Conservation (phyloP, 1,140 invertebrate species). For the Euura lappo region DNA sequence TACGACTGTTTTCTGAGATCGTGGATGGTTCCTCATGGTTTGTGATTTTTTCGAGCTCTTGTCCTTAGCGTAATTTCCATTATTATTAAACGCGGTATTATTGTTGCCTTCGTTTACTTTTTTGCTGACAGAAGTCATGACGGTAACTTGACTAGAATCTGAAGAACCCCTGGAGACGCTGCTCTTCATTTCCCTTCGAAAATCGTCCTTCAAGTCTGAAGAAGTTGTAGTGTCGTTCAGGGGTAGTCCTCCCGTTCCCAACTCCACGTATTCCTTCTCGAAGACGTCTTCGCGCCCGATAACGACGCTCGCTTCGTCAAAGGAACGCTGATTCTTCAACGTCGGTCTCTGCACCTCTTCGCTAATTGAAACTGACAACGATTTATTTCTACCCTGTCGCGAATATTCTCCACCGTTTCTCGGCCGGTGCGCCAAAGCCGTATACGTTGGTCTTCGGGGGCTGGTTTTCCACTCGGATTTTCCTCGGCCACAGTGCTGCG, state of each 20-base stretch:
- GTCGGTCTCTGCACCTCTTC: constrained; percentile 46
- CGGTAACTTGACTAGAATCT: constrained; percentile 52
- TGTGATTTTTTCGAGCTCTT: constrained; percentile 14
- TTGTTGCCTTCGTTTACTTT: constrained; percentile 44
- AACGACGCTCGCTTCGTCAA: background rate
- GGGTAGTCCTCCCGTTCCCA: background rate
- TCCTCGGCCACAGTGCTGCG: constrained; percentile 51
- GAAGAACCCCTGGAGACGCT: constrained; percentile 41
- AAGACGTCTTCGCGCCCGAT: background rate
- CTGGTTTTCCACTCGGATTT: constrained; percentile 33
- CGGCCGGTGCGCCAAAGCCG: constrained; percentile 43
- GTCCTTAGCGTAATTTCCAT: background rate
- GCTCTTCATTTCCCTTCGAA: constrained; percentile 21
- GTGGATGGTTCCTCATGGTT: constrained; percentile 22
- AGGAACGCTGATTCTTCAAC: background rate
- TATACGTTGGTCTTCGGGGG: constrained; percentile 43
- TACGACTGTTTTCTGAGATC: constrained; percentile 35
- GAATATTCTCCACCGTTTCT: constrained; percentile 29
- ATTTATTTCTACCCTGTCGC: constrained; percentile 30
- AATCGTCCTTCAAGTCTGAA: too few relatives aligned
- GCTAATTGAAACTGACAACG: constrained; percentile 42
- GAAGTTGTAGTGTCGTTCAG: background rate
- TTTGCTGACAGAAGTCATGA: constrained; percentile 51
- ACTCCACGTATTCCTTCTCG: background rate
- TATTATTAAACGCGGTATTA: constrained; percentile 20